Base-by-base conservation (phyloP, 2,797 vertebrate species). In the Ctenopoma multispine region DNA sequence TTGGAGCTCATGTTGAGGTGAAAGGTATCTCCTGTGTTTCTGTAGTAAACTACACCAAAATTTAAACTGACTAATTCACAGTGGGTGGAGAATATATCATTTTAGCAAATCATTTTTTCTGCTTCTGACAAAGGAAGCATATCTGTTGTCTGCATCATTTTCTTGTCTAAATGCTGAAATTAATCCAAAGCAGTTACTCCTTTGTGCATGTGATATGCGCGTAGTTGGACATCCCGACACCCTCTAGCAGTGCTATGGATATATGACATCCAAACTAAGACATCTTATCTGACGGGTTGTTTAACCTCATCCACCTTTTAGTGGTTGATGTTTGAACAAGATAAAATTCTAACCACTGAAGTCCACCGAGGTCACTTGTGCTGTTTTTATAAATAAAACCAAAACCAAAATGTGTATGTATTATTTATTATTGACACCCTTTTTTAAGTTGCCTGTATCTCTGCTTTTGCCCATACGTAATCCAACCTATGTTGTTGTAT, bases 121-220 rank as follows among this genome's bases (percentile, higher is more conserved):
- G 53, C 63, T 68, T 44, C 31, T 47, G 53, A 81, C 53, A 79
- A 77, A 53, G 47, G 71, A 20, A 40, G 63, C 55, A 64, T 41
- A 41, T 61, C 56, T 54, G 58, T 50, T 38, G n/a, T 1, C 5
- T 59, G 54, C 48, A 65, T 72, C 47, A 3, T 56, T 40, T 49
- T 63, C 54, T 50, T 10, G 27, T 31, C 9, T 34, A 14, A 63
- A 44, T 17, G 43, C 11, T 46, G 68, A 70, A 71, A 46, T 59
- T 2, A 27, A 82, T 77, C 69, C 53, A 7, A n/a, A 59, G 54
- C 4, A 7, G 44, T 62, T 24, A 4, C 51, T 51, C 56, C 17
- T 74, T 63, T 69, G 60, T 72, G 60, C 34, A 47, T 27, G 5
- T 46, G 17, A n/a, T n/a, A n/a, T n/a, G n/a, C 29, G 7, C 29